Percentiles rank a stretch among this genome's conserved stretches.
Evolutionary conservation across 2,797 vertebrate genomes (phyloP).

Genomic region (Hirundo rustica): DNA sequence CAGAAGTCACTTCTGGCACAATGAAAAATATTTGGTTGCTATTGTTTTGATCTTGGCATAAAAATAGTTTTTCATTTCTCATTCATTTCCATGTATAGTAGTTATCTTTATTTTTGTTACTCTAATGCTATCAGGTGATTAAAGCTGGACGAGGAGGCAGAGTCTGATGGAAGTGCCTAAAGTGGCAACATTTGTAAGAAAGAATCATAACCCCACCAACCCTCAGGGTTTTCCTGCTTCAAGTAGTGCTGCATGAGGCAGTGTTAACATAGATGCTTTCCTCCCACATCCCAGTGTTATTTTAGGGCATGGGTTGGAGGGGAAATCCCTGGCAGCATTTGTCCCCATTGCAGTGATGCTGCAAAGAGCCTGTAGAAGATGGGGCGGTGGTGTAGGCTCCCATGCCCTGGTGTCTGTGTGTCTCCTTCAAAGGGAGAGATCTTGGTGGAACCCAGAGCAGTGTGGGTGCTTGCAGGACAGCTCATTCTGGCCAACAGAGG

Average conservation of each 20-base stretch:
- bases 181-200: neutral
- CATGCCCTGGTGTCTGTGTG: accelerated
- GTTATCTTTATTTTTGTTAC: conserved; percentile 32
- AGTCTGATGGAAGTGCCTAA: neutral
- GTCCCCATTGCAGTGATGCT: neutral
- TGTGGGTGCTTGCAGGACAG: neutral
- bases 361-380: neutral
- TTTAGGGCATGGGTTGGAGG: neutral
- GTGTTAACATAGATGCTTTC: neutral
- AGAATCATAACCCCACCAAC: neutral
- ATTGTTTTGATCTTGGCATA: conserved; percentile 20
- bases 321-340: neutral
- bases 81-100: conserved; percentile 16
- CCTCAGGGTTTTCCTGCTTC: neutral
- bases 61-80: neutral
- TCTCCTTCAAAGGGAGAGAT: neutral
- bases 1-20: neutral
- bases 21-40: neutral
- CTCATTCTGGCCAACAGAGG: neutral
- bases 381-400: accelerated
- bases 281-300: conserved; percentile 1
- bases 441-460: neutral
- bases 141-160: neutral
- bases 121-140: neutral
- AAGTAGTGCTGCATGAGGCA: neutral